A percentile compares a stretch with the other conserved stretches of the same genome.
Conservation (phyloP, 2,113 vertebrate genomes). For the Pomatorhinus ruficollis region DNA sequence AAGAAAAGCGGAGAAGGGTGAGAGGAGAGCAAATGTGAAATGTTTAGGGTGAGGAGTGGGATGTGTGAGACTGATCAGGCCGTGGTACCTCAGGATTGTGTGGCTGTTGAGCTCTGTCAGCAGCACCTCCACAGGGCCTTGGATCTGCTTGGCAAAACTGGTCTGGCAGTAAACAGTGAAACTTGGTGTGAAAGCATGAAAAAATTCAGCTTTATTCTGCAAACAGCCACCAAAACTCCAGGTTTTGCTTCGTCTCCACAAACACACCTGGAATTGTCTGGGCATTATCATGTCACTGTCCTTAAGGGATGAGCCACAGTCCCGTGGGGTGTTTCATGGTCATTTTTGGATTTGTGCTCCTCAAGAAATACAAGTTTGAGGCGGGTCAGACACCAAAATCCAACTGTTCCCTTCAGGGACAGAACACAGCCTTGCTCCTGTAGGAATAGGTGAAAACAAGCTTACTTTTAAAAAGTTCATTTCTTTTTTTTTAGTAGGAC, state of each 20-base stretch:
- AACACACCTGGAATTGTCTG: not conserved
- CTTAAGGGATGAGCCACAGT: not conserved
- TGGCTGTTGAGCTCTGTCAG: accelerated
- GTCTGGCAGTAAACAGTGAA: accelerated
- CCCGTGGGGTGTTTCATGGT: not conserved
- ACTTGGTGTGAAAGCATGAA: not conserved
- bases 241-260: not conserved
- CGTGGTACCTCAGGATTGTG: accelerated
- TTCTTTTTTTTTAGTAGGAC: not conserved
- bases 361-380: not conserved
- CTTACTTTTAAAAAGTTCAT: not conserved
- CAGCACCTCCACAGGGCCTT: accelerated
- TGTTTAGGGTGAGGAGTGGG: not conserved
- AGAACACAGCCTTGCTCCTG: not conserved
- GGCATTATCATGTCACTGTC: accelerated
- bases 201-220: not conserved
- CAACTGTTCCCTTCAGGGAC: not conserved
- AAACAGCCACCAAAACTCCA: not conserved
- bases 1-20: not conserved
- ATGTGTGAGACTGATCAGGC: not conserved
- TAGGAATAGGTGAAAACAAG: accelerated
- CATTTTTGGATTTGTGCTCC: not conserved
- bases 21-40: not conserved
- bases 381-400: not conserved
- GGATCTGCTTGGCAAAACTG: not conserved